Conservation (phyloP, 2,113 vertebrate species). For the Coptodon rendalli region DNA sequence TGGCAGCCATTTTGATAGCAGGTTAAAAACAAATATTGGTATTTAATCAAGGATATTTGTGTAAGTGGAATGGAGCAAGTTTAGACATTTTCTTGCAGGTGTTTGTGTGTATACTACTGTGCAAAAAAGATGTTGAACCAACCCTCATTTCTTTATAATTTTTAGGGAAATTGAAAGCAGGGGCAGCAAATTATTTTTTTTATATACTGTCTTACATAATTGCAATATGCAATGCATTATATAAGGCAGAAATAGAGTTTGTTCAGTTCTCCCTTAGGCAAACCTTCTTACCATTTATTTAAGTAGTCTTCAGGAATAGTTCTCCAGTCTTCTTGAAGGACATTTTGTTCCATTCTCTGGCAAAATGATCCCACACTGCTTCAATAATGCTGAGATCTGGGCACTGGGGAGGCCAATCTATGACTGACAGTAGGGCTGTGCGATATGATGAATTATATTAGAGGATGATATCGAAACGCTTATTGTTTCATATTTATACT, state of each 20-base stretch:
- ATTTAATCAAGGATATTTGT: not conserved
- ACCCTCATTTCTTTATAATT: not conserved
- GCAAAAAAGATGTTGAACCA: not conserved
- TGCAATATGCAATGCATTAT: not conserved
- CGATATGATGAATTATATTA: not conserved
- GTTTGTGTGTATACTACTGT: not conserved
- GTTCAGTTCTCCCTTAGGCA: not conserved
- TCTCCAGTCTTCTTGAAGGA: not conserved
- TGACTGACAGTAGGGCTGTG: not conserved
- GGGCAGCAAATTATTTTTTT: not conserved
- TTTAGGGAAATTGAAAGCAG: not conserved
- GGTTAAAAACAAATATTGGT: not conserved
- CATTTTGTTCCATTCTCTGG: not conserved
- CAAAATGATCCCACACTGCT: not conserved
- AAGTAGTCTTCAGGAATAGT: not conserved
- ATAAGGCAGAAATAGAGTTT: not conserved
- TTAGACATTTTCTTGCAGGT: not conserved
- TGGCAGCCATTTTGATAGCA: not conserved
- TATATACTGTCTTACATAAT: not conserved
- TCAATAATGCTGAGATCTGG: not conserved
- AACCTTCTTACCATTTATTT: not conserved
- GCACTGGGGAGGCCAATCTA: not conserved
- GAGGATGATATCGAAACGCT: not conserved
- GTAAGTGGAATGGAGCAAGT: not conserved
- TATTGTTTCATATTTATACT: not conserved